Evolutionary conservation across 2,888 invertebrate genomes (phyloP), one percentile per base, ranked within the genome.

Genomic region (Cataglyphis cursor): DNA sequence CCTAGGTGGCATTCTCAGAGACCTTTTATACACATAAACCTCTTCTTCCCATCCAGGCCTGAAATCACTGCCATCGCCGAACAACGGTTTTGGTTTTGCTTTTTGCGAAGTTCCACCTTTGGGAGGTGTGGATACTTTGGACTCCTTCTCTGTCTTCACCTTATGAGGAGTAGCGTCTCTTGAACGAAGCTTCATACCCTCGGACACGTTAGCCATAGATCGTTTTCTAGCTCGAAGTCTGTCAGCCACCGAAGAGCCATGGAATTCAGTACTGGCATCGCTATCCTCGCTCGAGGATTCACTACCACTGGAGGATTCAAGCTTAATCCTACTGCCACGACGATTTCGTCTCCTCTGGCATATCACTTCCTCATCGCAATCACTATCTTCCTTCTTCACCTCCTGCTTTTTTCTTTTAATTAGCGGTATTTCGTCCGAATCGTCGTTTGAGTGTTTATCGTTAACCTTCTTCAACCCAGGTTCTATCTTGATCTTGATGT

Each of bases 21-120:
- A 97, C 89, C 97, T 96, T 94, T 98, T 98, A 92, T 97, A 98
- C 90, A 96, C 97, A 92, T 97, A 98, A 24, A 98, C 96, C 92
- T 98, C 98, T 93, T 98, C 97, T 95, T 97, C 97, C 97, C 97
- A 98, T 0, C 97, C 97, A 0, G 97, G 97, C 89, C 96, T 96
- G 92, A 97, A 97, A 92, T 97, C 97, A 61, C 97, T 96, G 48
- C 97, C 97, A 93, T 97, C 97, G 4, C 97, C 97, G 92, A 97
- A 97, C 48, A 96, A 95, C n/a, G 96, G 96, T 93, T 97, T 97
- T 0, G 93, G 94, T 65, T 94, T 94, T 0, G 87, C 24, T 72
- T 94, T 94, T 38, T 92, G 91, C 1, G 88, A 84, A 0, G 86
- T 57, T 1, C 83, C 70, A 0, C 81, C 83, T 61, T 93, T 93